Percentiles rank a stretch among this genome's conserved stretches.
These are phyloP conservation scores for Erannis defoliaria DNA, from an alignment of 2,888 invertebrate genomes.

Conservation along the genomic window DNA sequence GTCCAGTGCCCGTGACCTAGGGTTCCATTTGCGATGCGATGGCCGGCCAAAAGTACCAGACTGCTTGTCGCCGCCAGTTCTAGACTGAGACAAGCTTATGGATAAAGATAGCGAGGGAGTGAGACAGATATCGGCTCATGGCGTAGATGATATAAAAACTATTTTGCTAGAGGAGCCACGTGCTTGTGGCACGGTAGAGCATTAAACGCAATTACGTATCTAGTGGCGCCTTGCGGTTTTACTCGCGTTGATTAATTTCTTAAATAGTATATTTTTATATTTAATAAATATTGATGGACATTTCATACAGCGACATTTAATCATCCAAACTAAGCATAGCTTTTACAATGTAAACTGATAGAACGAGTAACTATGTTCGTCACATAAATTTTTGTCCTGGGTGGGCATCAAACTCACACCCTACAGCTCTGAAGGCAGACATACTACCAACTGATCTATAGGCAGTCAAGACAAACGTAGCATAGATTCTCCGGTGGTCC, in stretches of 20 bases:
- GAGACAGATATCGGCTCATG: conserved; percentile 64
- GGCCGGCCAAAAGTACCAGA: conserved; percentile 78
- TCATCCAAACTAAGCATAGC: no score
- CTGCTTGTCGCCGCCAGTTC: conserved; percentile 83
- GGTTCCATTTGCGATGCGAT: conserved; percentile 78
- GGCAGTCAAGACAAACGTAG: no score
- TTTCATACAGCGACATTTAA: no score
- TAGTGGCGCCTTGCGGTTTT: conserved; percentile 55
- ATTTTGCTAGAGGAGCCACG: conserved; percentile 56
- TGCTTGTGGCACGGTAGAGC: conserved; percentile 70
- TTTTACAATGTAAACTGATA: no score
- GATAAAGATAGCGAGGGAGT: conserved; percentile 60
- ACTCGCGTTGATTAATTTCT: conserved; percentile 35
- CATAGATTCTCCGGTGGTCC: no score
- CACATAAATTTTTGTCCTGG: no score
- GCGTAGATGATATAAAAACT: conserved; percentile 75
- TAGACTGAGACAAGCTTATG: conserved; percentile 70
- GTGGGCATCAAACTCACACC: no score
- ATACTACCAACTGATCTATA: no score
- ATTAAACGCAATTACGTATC: conserved; percentile 67
- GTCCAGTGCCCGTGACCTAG: conserved; percentile 79
- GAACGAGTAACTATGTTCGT: no score
- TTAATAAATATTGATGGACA: conserved; percentile 25
- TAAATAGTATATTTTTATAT: not conserved
- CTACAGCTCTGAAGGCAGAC: no score